Conservation (phyloP, 2,888 invertebrate species). For the Melolontha melolontha region DNA sequence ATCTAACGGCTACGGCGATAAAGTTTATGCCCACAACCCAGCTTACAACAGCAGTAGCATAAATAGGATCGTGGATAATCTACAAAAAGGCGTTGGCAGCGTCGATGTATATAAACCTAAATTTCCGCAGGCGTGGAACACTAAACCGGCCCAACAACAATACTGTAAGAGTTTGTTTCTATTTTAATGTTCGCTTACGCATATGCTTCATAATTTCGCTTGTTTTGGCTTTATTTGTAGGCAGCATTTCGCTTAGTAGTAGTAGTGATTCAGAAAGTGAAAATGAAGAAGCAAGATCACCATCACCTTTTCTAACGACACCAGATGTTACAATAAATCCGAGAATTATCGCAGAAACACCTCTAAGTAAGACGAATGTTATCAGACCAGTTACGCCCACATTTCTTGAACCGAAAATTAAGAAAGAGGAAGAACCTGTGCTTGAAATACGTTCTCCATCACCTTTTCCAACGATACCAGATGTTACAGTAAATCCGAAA, state of each 20-base stretch:
- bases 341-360: conserved; percentile 41
- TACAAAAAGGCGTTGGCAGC: conserved; percentile 60
- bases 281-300: conserved; percentile 44
- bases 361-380: conserved; percentile 18
- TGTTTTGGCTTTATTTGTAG: conserved; percentile 6
- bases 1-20: conserved; percentile 46
- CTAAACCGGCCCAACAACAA: conserved; percentile 53
- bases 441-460: conserved; percentile 48
- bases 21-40: conserved; percentile 60
- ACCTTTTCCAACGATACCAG: conserved; percentile 60
- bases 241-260: conserved; percentile 33
- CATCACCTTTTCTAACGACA: conserved; percentile 60
- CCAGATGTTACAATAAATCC: conserved; percentile 58
- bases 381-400: conserved; percentile 45
- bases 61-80: conserved; percentile 63
- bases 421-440: conserved; percentile 3
- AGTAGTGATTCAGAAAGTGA: not conserved
- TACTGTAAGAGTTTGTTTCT: conserved; percentile 60
- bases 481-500: conserved; percentile 56
- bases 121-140: conserved; percentile 67
- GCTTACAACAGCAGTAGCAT: conserved; percentile 65
- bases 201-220: conserved; percentile 1
- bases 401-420: conserved; percentile 3
- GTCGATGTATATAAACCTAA: conserved; percentile 67
- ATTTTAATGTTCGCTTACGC: conserved; percentile 24